phyloP scores from a whole-genome alignment of 1,140 invertebrate genomes.

The Wasmannia auropunctata region DNA sequence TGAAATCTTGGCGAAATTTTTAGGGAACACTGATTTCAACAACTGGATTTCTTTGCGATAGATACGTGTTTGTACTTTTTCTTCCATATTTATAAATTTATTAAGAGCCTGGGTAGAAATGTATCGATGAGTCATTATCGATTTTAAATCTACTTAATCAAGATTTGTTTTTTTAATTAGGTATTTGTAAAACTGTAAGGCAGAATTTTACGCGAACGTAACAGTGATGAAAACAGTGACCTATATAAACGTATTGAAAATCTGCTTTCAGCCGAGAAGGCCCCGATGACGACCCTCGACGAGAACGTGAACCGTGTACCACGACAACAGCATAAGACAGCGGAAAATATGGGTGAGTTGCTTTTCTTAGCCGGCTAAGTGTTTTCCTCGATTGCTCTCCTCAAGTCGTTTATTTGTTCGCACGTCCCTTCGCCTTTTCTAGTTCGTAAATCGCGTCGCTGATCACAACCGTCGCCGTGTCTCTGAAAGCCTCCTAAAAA shows the following conservation, averaged over 20 bases:
- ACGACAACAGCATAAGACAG: slow-evolving; percentile 57
- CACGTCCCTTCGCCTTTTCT: not conserved
- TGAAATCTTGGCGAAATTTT: not conserved
- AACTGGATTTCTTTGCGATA: not conserved
- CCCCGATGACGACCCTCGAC: slow-evolving; percentile 82
- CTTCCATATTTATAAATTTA: not conserved
- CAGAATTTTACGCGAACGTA: not conserved
- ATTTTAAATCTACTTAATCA: not conserved
- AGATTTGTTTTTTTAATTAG: not conserved
- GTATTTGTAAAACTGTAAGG: too few species aligned
- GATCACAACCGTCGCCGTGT: not conserved
- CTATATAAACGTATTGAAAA: slow-evolving; percentile 58
- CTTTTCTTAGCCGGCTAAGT: too few species aligned
- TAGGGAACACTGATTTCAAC: not conserved
- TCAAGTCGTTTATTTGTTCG: not conserved
- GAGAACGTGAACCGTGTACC: slow-evolving; percentile 82
- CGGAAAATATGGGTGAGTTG: slow-evolving; percentile 79
- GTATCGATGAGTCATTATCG: not conserved
- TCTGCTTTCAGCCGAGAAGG: slow-evolving; percentile 79
- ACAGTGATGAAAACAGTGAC: not conserved
- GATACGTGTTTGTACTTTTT: not conserved
- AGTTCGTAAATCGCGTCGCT: slow-evolving; percentile 1
- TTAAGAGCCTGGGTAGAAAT: not conserved
- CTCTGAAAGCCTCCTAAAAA: slow-evolving; percentile 46
- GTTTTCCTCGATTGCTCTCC: not conserved